phyloP scores from a whole-genome alignment of 1,140 invertebrate species.

The Thaumatotibia leucotreta region DNA sequence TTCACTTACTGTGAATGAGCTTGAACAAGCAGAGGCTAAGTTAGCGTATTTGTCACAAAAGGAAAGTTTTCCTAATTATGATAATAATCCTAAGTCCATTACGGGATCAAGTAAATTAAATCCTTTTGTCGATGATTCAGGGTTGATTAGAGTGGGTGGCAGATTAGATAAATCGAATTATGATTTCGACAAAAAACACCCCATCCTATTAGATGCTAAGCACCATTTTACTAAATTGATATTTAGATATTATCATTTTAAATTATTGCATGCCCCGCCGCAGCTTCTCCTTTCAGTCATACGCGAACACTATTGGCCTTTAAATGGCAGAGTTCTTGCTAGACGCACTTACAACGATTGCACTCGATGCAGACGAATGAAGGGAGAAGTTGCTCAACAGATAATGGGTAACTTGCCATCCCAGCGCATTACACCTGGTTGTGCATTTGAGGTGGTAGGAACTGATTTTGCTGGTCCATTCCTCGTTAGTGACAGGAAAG shows the following conservation, averaged over 20 bases:
- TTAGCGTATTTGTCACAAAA: slow-evolving; percentile 8
- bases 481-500: slow-evolving; percentile 33
- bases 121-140: slow-evolving; percentile 17
- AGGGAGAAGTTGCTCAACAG: slow-evolving; percentile 5
- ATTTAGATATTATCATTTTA: slow-evolving; percentile 14
- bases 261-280: slow-evolving; percentile 16
- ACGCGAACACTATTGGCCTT: slow-evolving; percentile 19
- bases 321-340: slow-evolving; percentile 14
- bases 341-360: slow-evolving; percentile 7
- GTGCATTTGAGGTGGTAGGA: slow-evolving; percentile 37
- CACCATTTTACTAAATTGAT: too few species aligned
- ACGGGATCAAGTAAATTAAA: slow-evolving; percentile 12
- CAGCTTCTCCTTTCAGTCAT: slow-evolving; percentile 15
- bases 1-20: background rate
- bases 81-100: slow-evolving; percentile 3
- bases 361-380: background rate
- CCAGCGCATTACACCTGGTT: background rate
- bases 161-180: slow-evolving; percentile 17
- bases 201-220: too few species aligned
- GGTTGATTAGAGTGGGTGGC: slow-evolving; percentile 18
- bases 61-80: slow-evolving; percentile 12
- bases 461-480: slow-evolving; percentile 30
- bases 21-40: slow-evolving; percentile 7
- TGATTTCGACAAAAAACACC: too few species aligned
- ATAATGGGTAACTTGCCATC: slow-evolving; percentile 20